Conservation (phyloP, 1,140 invertebrate genomes). For the Cyclargus thomasi region DNA sequence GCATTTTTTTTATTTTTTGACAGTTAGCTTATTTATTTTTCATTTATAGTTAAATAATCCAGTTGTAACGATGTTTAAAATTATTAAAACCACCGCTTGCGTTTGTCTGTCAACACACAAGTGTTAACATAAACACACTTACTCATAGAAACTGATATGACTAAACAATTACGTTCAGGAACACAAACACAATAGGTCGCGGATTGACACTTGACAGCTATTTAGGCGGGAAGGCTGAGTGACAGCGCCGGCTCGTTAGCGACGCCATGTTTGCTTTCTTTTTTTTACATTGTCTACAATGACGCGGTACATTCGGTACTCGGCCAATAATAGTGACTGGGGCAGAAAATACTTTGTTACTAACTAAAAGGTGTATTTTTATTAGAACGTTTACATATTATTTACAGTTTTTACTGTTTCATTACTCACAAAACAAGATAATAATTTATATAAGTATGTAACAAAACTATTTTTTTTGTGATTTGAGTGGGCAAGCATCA, state of each 20-base stretch:
- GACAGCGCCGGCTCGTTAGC: conserved; percentile 46
- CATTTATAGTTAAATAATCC: too few relatives aligned
- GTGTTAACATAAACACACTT: conserved; percentile 19
- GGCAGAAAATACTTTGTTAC: background rate
- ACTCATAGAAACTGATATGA: conserved; percentile 26
- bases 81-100: background rate
- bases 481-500: too few relatives aligned
- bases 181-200: conserved; percentile 34
- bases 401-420: too few relatives aligned
- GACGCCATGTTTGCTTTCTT: conserved; percentile 46
- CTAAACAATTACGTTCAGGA: conserved; percentile 28
- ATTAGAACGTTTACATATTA: background rate
- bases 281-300: conserved; percentile 28
- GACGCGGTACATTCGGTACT: conserved; percentile 10
- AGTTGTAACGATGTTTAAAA: background rate
- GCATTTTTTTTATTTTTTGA: too few relatives aligned
- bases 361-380: background rate
- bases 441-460: too few relatives aligned
- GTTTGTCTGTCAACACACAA: conserved; percentile 11
- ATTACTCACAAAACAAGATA: too few relatives aligned
- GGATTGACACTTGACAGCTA: conserved; percentile 55
- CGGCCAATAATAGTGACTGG: background rate
- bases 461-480: too few relatives aligned
- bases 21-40: too few relatives aligned
- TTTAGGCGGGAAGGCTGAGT: conserved; percentile 53